Conservation (phyloP, 2,113 vertebrate species). For the Scartelaos histophorus region DNA sequence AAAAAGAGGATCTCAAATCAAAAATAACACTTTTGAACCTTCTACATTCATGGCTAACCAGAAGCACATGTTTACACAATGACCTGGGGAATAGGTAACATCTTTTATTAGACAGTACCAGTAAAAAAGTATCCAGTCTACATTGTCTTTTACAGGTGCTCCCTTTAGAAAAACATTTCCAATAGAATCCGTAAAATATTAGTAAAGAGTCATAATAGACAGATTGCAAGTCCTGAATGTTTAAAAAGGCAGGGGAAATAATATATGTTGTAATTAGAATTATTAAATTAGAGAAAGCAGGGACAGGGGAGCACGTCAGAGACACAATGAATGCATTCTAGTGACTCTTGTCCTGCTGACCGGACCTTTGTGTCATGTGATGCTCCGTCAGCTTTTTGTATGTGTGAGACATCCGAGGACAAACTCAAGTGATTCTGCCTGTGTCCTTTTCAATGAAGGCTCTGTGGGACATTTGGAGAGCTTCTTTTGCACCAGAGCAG, state of each 20-base stretch:
- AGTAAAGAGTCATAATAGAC: not conserved
- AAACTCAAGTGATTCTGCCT: slow-evolving; percentile 12
- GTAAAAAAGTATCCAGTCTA: not conserved
- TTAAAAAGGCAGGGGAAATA: too few relatives aligned
- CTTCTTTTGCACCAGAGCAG: not conserved
- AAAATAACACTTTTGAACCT: not conserved
- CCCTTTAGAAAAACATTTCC: not conserved
- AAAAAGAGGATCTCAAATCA: too few relatives aligned
- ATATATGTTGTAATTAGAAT: not conserved
- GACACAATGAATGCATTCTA: slow-evolving; percentile 11
- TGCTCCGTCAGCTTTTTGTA: slow-evolving; percentile 29
- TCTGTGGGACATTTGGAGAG: not conserved
- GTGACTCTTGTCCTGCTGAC: slow-evolving; percentile 31
- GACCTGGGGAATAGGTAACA: not conserved
- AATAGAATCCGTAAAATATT: not conserved
- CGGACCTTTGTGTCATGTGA: slow-evolving; percentile 12
- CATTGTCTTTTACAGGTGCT: not conserved
- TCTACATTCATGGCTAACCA: not conserved
- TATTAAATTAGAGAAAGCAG: not conserved
- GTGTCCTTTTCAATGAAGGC: not conserved
- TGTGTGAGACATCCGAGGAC: slow-evolving; percentile 12
- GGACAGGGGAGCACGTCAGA: not conserved
- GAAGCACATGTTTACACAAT: not conserved
- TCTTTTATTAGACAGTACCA: not conserved
- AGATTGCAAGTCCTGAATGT: not conserved